A percentile compares a stretch with the other conserved stretches of the same genome.
Conservation (phyloP, 2,113 vertebrate genomes). For the Bubo bubo region DNA sequence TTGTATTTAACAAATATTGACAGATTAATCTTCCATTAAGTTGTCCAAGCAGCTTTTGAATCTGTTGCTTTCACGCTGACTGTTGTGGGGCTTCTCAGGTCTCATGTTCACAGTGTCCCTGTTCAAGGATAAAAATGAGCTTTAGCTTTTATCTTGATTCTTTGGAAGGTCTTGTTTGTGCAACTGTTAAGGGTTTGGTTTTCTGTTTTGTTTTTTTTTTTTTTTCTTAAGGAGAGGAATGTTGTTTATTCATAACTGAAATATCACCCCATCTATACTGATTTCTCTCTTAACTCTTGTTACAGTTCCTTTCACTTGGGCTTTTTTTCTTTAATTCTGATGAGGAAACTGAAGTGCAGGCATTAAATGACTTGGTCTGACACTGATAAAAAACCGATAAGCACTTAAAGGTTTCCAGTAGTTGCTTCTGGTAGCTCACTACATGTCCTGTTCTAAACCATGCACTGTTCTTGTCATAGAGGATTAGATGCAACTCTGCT, state of each 20-base stretch:
- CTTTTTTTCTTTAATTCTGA: neutral
- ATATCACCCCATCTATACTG: neutral
- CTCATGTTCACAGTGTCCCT: neutral
- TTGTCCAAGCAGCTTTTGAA: constrained; percentile 26
- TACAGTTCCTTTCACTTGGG: neutral
- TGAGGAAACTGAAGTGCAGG: neutral
- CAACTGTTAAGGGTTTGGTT: neutral
- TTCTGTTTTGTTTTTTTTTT: neutral
- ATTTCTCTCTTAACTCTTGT: neutral
- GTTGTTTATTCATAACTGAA: constrained; percentile 24
- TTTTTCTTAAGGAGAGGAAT: constrained; percentile 1
- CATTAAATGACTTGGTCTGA: neutral
- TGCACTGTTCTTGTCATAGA: neutral
- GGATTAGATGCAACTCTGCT: constrained; percentile 22
- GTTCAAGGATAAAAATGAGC: neutral
- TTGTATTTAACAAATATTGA: constrained; percentile 36
- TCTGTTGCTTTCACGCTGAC: neutral
- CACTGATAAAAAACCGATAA: neutral
- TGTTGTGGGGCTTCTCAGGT: neutral
- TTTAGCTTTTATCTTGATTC: neutral
- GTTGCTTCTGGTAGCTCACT: constrained; percentile 2
- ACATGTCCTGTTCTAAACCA: neutral
- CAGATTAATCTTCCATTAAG: constrained; percentile 12
- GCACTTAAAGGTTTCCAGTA: neutral
- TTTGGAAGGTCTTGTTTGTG: neutral